A percentile compares a stretch with the other conserved stretches of the same genome.
These are phyloP conservation scores for Drosophila peninsularis DNA, from an alignment of 2,888 invertebrate genomes.

Conservation along the genomic window DNA sequence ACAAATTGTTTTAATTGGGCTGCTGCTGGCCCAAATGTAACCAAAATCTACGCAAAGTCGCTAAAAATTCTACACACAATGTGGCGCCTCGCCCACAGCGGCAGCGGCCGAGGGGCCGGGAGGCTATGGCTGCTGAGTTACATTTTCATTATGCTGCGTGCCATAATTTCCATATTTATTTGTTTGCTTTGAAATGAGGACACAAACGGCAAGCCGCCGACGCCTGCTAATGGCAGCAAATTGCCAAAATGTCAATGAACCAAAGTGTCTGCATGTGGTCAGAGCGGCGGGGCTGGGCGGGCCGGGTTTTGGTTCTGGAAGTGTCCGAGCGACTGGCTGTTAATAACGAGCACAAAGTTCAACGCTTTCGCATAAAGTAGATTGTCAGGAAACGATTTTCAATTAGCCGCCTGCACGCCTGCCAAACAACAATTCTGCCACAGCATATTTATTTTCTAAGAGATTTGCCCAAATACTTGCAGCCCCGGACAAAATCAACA, in stretches of 20 bases:
- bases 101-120: no score
- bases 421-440: constrained; percentile 32
- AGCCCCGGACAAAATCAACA: constrained; percentile 28
- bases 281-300: neutral
- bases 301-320: neutral
- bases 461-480: constrained; percentile 52
- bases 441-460: constrained; percentile 46
- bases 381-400: constrained; percentile 62
- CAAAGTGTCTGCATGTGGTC: constrained; percentile 67
- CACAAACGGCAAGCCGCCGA: constrained; percentile 52
- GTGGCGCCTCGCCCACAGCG: constrained; percentile 26
- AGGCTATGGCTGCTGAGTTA: constrained; percentile 41
- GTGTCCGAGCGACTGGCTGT: constrained; percentile 11
- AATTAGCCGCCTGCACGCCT: constrained; percentile 52
- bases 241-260: constrained; percentile 76
- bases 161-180: constrained; percentile 64
- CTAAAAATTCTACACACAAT: constrained; percentile 12
- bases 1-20: constrained; percentile 36
- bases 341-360: constrained; percentile 73
- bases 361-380: constrained; percentile 46
- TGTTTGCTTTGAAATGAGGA: constrained; percentile 71
- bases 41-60: constrained; percentile 48
- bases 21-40: constrained; percentile 12
- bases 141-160: constrained; percentile 69
- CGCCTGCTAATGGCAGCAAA: constrained; percentile 69